Evolutionary conservation across 2,113 vertebrate genomes (phyloP), one percentile per base, ranked within the genome.

Genomic region (Zingel zingel): DNA sequence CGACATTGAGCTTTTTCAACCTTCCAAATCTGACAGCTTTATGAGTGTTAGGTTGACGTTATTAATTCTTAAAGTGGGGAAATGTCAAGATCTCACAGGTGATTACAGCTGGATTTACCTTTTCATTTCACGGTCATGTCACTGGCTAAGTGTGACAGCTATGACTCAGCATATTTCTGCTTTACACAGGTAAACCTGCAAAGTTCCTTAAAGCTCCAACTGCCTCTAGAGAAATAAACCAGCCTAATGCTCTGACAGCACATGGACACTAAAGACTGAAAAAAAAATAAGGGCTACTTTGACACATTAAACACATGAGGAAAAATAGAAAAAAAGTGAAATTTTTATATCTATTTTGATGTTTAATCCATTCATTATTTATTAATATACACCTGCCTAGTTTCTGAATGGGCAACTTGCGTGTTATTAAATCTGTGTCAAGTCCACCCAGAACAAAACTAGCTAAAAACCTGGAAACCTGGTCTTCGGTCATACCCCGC

Each of bases 41-140:
- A 66, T 67, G 43, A 33, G 66, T 19, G 0, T 57, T 13, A 45
- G 54, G 57, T 64, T 77, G 15, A 43, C 12, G 57, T 58, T 5
- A 51, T 69, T 66, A 16, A 56, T 54, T 79, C 36, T 51, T 33
- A 88, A 71, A 77, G 58, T 45, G 36, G 19, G 50, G 19, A 65
- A 76, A 84, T 79, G 62, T 81, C 77, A 76, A 68, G 69, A 66
- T 74, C 19, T 65, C 50, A 39, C 75, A 59, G 70, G 78, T 39
- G 56, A 78, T 48, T 77, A 61, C 33, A 70, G 43, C 56, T 30
- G 33, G 65, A 47, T 54, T 79, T 53, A 67, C 58, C 83, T 81
- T 87, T 81, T 76, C 43, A 68, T 72, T 79, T 71, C 47, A 54
- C n/a, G 2, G 33, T 39, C 27, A 43, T 78, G 81, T 72, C 59